Evolutionary conservation across 2,888 invertebrate genomes (phyloP).

Genomic region (Eupithecia subfuscata): DNA sequence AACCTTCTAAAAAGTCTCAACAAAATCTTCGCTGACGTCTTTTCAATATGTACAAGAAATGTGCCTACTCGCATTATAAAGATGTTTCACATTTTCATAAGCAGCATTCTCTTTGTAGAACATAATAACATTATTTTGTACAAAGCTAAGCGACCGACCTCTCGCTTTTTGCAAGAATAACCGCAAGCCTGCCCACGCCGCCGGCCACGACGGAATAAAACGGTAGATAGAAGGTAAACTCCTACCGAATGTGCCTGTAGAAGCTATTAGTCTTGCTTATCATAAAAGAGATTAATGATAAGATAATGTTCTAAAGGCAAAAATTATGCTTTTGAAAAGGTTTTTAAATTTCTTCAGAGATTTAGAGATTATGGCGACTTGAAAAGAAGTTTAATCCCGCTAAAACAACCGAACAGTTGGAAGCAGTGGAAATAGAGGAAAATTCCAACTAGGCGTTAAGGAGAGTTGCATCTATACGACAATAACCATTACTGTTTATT

Average conservation of each 20-base stretch:
- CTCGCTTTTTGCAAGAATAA: slow-evolving; percentile 33
- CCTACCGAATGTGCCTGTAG: slow-evolving; percentile 10
- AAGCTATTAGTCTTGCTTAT: slow-evolving; percentile 18
- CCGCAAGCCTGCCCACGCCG: slow-evolving; percentile 25
- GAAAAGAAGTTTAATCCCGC: neutral
- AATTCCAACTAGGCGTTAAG: neutral
- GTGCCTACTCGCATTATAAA: slow-evolving; percentile 7
- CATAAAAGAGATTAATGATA: slow-evolving; percentile 12
- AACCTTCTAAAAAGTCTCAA: neutral
- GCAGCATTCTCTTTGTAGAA: slow-evolving; percentile 26
- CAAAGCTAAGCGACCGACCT: slow-evolving; percentile 26
- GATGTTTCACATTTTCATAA: slow-evolving; percentile 26
- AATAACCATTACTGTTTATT: slow-evolving; percentile 20
- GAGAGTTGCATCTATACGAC: slow-evolving; percentile 17
- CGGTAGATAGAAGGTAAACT: slow-evolving; percentile 18
- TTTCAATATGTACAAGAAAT: neutral
- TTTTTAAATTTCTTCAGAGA: neutral
- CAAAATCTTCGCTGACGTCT: neutral
- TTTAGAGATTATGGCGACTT: neutral
- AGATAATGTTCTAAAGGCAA: neutral
- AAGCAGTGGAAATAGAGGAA: neutral
- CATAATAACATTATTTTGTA: slow-evolving; percentile 32
- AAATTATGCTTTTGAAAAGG: neutral
- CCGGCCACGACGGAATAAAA: neutral
- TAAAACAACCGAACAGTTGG: neutral